Base-by-base conservation (phyloP, 2,113 vertebrate species). In the Ammospiza caudacuta region DNA sequence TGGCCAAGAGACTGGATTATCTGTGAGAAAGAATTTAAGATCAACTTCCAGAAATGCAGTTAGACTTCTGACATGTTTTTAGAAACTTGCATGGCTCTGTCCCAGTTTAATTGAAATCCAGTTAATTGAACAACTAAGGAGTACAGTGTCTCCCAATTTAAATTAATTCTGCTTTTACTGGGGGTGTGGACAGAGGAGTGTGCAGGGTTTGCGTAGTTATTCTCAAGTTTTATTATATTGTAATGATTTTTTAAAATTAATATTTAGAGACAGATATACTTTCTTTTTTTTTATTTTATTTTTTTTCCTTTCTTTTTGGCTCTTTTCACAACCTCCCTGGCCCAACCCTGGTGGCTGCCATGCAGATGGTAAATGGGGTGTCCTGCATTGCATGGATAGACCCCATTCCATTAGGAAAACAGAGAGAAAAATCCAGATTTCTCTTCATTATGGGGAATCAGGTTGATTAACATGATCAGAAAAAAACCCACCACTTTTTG, bases 1-100 rank as follows among this genome's bases (percentile, higher is more conserved):
- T n/a, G 57, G 49, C n/a, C 92, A 96, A 97, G 89, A 97, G 77
- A 95, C 88, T 93, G 88, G 64, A 92, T 96, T 97, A 96, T 96
- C 77, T 88, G 64, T 97, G 90, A 91, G 94, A 96, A 97, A 93
- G 89, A 92, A 96, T 91, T 95, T 85, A 52, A 80, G 91, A 89
- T 82, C 91, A 70, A 85, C 37, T 91, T 97, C 61, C 95, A 95
- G 91, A 92, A 87, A 94, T 54, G 70, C 63, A 80, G 74, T 92
- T 87, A 14, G 91, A 82, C 76, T 96, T 96, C 85, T 96, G 93
- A 94, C 19, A 19, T 92, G 55, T 68, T 94, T 95, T 92, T 55
- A 58, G 86, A 87, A 96, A 94, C 66, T 95, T 87, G 18, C 27
- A 46, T 84, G 39, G 82, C 76, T 89, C 84, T 93, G 54, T 90